Conservation (phyloP, 2,113 vertebrate genomes). For the Ranitomeya imitator region DNA sequence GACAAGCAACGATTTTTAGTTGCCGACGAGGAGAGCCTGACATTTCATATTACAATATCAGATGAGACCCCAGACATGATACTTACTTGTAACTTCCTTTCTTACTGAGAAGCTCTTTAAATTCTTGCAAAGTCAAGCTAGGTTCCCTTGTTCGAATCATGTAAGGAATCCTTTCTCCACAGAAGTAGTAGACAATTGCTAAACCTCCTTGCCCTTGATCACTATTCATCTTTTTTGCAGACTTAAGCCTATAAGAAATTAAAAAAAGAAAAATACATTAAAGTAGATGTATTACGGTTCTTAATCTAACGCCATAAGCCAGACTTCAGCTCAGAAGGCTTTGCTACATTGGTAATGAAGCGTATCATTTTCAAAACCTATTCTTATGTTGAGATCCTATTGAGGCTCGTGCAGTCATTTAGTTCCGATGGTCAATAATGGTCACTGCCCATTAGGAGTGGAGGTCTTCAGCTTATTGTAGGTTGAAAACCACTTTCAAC, state of each 20-base stretch:
- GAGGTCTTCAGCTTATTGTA: not conserved
- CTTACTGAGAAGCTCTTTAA: constrained; percentile 55
- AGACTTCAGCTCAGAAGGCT: constrained; percentile 7
- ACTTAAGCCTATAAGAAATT: constrained; percentile 44
- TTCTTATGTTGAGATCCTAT: not conserved
- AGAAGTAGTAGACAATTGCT: constrained; percentile 56
- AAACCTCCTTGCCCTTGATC: constrained; percentile 52
- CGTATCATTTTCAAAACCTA: too few species aligned
- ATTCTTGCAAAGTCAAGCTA: constrained; percentile 54
- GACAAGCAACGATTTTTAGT: not conserved
- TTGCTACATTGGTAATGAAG: not conserved
- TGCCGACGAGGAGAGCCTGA: not conserved
- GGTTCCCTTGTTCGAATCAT: constrained; percentile 56
- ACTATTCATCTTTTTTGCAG: constrained; percentile 36
- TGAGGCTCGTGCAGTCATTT: not conserved
- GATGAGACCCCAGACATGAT: not conserved
- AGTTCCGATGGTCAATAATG: not conserved
- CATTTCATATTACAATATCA: not conserved
- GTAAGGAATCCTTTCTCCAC: constrained; percentile 54
- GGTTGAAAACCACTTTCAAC: not conserved
- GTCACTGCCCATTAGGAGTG: not conserved
- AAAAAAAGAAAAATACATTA: constrained; percentile 25
- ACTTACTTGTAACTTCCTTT: constrained; percentile 58
- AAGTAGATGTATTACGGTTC: constrained; percentile 3
- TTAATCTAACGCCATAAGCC: constrained; percentile 5